These are phyloP conservation scores for Trichonephila inaurata DNA, from an alignment of 1,140 invertebrate genomes.

Conservation along the genomic window DNA sequence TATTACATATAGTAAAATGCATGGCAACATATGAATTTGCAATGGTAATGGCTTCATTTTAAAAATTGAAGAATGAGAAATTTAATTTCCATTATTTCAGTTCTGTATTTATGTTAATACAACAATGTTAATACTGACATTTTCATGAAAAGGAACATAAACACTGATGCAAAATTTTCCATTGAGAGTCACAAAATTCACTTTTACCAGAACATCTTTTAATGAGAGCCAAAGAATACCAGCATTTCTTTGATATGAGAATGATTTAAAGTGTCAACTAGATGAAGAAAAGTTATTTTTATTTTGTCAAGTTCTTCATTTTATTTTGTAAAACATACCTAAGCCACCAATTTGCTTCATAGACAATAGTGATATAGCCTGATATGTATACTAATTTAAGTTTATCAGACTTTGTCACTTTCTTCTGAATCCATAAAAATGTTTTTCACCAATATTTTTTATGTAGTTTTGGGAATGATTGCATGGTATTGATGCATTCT, in stretches of 20 bases:
- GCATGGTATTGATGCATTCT: neutral
- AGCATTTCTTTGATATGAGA: neutral
- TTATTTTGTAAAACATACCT: neutral
- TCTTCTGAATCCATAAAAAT: neutral
- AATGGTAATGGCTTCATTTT: neutral
- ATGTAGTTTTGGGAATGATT: neutral
- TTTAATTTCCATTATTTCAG: neutral
- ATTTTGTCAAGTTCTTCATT: neutral
- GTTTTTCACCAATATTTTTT: neutral
- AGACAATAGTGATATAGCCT: neutral
- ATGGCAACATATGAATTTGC: neutral
- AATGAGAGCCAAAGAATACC: neutral
- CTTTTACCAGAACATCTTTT: neutral
- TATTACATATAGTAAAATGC: too few species aligned
- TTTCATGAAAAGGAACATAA: neutral
- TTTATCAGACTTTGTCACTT: neutral
- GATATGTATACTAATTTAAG: neutral
- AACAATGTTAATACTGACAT: neutral
- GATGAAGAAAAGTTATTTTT: conserved; percentile 17
- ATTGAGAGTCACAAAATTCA: neutral
- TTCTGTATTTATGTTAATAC: neutral
- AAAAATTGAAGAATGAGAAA: neutral
- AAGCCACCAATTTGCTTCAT: neutral
- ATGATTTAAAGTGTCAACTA: neutral
- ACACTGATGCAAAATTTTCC: neutral